A percentile compares a stretch with the other conserved stretches of the same genome.
phyloP scores from a whole-genome alignment of 2,888 invertebrate genomes.

The Drosophila picticornis region DNA sequence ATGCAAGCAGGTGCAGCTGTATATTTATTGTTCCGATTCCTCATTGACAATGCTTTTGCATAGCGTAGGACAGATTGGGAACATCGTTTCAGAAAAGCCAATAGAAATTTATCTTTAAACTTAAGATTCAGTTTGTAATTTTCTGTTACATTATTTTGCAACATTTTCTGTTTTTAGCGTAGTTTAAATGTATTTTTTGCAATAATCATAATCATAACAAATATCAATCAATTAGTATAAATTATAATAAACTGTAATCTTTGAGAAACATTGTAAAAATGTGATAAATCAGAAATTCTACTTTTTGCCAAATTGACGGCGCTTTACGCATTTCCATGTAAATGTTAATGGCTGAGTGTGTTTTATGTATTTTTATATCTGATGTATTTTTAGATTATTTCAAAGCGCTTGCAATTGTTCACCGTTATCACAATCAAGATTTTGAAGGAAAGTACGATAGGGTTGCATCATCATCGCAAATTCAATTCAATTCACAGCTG shows the following conservation, averaged over 20 bases:
- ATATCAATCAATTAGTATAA: not conserved
- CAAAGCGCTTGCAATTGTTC: not conserved
- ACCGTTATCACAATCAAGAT: not conserved
- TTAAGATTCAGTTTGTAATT: not conserved
- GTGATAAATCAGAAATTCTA: not conserved
- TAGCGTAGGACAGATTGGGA: not conserved
- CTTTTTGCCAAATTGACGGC: not conserved
- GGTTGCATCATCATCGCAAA: not conserved
- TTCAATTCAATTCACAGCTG: not conserved
- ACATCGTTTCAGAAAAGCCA: not conserved
- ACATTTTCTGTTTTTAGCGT: not conserved
- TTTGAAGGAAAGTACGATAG: not conserved
- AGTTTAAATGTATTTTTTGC: not conserved
- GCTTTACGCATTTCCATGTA: too few species aligned
- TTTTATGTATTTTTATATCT: not conserved
- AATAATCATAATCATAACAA: not conserved
- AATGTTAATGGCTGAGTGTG: not conserved
- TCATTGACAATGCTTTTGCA: not conserved
- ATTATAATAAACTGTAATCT: not conserved
- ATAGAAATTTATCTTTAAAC: not conserved
- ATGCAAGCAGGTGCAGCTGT: slow-evolving; percentile 43
- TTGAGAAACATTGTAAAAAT: not conserved
- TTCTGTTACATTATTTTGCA: not conserved
- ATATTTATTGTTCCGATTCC: slow-evolving; percentile 10
- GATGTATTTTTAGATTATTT: not conserved